Evolutionary conservation across 2,888 invertebrate species (phyloP).

Genomic region (Caenorhabditis japonica): DNA sequence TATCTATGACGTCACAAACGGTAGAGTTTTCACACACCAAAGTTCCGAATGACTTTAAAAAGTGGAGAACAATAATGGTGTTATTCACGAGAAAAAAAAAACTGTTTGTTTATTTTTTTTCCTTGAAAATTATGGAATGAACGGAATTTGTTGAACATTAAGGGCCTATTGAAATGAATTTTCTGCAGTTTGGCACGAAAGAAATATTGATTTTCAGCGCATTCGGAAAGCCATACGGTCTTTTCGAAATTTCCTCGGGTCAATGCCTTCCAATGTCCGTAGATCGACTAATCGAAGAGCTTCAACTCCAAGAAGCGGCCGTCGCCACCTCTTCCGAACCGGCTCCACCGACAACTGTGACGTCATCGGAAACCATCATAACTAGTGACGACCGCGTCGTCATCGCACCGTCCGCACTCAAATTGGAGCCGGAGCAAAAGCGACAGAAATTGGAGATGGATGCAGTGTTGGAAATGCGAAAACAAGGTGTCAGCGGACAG

Average conservation of each 20-base stretch:
- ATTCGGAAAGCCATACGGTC: slow-evolving; percentile 69
- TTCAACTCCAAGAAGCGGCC: slow-evolving; percentile 26
- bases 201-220: slow-evolving; percentile 57
- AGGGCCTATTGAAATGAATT: too few relatives aligned
- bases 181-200: too few relatives aligned
- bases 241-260: slow-evolving; percentile 67
- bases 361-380: slow-evolving; percentile 4
- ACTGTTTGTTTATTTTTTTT: too few relatives aligned
- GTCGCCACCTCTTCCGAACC: not conserved
- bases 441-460: slow-evolving; percentile 64
- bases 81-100: too few relatives aligned
- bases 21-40: not conserved
- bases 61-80: not conserved
- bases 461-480: slow-evolving; percentile 66
- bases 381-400: slow-evolving; percentile 13
- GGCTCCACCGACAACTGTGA: slow-evolving; percentile 7
- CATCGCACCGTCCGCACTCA: slow-evolving; percentile 47
- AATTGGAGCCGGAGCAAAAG: slow-evolving; percentile 48
- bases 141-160: too few relatives aligned
- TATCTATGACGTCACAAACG: not conserved
- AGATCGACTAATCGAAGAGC: slow-evolving; percentile 35
- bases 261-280: slow-evolving; percentile 40
- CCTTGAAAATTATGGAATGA: too few relatives aligned
- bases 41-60: not conserved
- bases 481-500: slow-evolving; percentile 53